These are phyloP conservation scores for Sebastes aleutianus DNA, from an alignment of 2,797 vertebrate species.

Conservation along the genomic window DNA sequence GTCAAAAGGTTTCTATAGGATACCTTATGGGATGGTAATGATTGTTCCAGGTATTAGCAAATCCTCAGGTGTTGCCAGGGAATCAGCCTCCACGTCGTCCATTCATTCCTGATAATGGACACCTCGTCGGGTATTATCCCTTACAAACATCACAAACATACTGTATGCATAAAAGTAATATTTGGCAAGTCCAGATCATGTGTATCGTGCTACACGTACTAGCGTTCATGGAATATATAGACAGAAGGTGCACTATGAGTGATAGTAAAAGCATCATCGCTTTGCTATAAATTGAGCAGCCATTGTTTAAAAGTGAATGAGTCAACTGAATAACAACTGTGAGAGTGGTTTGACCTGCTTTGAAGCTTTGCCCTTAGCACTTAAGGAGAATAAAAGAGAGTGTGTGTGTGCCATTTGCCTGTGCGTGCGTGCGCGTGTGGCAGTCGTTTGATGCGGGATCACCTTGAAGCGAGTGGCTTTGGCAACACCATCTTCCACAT, in stretches of 20 bases:
- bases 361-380: constrained; percentile 68
- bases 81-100: background rate
- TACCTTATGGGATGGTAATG: background rate
- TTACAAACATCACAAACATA: background rate
- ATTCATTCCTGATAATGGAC: background rate
- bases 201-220: background rate
- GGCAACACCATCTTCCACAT: constrained; percentile 39
- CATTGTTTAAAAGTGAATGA: constrained; percentile 66
- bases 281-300: constrained; percentile 43
- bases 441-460: constrained; percentile 58
- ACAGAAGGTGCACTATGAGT: background rate
- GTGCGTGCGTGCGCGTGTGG: constrained; percentile 7
- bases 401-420: background rate
- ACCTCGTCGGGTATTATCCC: background rate
- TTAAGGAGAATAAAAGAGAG: constrained; percentile 55
- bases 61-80: background rate
- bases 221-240: background rate
- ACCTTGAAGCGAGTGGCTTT: constrained; percentile 66
- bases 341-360: constrained; percentile 68
- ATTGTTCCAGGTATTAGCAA: background rate
- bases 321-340: constrained; percentile 58
- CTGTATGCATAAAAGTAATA: background rate
- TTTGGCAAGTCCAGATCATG: too few relatives aligned
- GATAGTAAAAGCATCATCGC: constrained; percentile 23
- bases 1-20: background rate